phyloP scores from a whole-genome alignment of 2,113 vertebrate genomes.

The Corydoras sp. region DNA sequence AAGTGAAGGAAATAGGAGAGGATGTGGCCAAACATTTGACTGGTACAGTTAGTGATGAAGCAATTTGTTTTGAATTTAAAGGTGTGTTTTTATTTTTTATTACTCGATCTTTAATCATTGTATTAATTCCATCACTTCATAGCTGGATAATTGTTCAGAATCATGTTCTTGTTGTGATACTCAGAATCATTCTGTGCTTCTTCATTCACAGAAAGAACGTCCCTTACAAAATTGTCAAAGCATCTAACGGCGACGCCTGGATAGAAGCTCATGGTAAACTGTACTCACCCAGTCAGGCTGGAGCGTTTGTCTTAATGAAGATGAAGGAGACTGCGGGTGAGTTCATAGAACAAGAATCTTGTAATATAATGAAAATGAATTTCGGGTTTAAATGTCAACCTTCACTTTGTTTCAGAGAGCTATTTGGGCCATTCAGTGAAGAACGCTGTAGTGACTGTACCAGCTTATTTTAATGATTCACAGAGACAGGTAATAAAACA shows the following conservation, averaged over 20 bases:
- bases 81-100: no score
- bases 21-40: no score
- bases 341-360: neutral
- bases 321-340: constrained; percentile 98
- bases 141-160: no score
- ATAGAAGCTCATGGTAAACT: constrained; percentile 94
- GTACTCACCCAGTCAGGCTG: constrained; percentile 94
- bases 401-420: constrained; percentile 68
- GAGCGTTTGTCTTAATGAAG: constrained; percentile 94
- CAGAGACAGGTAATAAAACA: constrained; percentile 83
- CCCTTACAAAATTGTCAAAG: constrained; percentile 91
- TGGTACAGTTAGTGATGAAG: no score
- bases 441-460: constrained; percentile 94
- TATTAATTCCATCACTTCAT: no score
- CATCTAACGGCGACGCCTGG: constrained; percentile 96
- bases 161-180: no score
- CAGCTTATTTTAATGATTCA: constrained; percentile 98
- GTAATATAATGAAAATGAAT: no score
- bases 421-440: constrained; percentile 88
- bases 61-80: no score
- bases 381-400: neutral
- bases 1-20: no score
- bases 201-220: constrained; percentile 82
- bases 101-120: no score
- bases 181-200: neutral